A percentile compares a stretch with the other conserved stretches of the same genome.
These are phyloP conservation scores for Erebia epiphron DNA, from an alignment of 2,888 invertebrate genomes.

Conservation along the genomic window DNA sequence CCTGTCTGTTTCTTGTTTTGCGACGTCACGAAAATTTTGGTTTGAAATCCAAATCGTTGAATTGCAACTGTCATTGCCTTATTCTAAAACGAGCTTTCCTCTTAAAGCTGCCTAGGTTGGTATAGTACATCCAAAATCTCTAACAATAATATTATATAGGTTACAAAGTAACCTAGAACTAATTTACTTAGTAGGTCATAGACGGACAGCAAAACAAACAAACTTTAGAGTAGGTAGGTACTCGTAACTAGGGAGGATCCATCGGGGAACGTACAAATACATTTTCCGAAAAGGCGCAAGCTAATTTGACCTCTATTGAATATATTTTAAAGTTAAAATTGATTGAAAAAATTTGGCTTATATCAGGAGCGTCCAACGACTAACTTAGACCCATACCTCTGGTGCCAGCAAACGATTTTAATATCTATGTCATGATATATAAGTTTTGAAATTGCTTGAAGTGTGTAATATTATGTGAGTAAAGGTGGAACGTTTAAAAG, in stretches of 20 bases:
- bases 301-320: not conserved
- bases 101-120: not conserved
- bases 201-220: conserved; percentile 34
- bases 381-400: not conserved
- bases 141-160: conserved; percentile 2
- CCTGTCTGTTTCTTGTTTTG: too few species aligned
- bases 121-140: conserved; percentile 12
- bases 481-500: conserved; percentile 16
- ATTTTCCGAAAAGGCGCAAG: not conserved
- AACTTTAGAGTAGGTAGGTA: conserved; percentile 34
- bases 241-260: conserved; percentile 21
- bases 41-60: too few species aligned
- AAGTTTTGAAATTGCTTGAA: not conserved
- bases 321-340: not conserved
- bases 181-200: conserved; percentile 31
- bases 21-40: too few species aligned
- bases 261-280: conserved; percentile 17
- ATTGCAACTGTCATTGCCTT: too few species aligned
- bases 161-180: conserved; percentile 30
- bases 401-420: not conserved
- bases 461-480: not conserved
- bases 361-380: not conserved
- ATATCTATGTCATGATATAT: not conserved
- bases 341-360: not conserved
- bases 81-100: too few species aligned